These are phyloP conservation scores for Paraescarpia echinospica DNA, from an alignment of 1,140 invertebrate genomes.

Conservation along the genomic window DNA sequence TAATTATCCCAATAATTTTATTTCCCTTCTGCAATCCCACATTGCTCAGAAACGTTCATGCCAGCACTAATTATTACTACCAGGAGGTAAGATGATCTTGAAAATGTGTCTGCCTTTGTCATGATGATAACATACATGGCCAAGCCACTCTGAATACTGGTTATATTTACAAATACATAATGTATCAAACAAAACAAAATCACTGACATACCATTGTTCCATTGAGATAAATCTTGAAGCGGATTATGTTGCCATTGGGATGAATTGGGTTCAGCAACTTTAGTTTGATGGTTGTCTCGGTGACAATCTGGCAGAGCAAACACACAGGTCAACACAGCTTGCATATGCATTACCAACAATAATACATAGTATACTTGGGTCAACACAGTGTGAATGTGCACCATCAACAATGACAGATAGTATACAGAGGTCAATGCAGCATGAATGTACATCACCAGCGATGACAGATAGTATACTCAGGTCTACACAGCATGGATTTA, in stretches of 20 bases:
- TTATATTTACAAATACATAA: constrained; percentile 18
- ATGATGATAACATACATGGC: neutral
- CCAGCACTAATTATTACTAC: too few species aligned
- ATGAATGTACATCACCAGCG: neutral
- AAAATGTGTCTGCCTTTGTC: neutral
- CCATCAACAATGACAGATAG: neutral
- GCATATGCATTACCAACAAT: neutral
- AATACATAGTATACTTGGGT: neutral
- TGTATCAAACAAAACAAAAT: neutral
- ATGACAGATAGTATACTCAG: neutral
- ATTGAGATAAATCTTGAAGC: constrained; percentile 29
- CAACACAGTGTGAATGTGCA: neutral
- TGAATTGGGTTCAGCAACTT: constrained; percentile 30
- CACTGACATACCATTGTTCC: constrained; percentile 15
- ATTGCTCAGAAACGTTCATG: too few species aligned
- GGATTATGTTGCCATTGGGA: constrained; percentile 24
- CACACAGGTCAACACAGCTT: neutral
- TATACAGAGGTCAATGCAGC: neutral
- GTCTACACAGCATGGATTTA: neutral
- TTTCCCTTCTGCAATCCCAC: too few species aligned
- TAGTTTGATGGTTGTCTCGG: neutral
- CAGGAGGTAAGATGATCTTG: neutral
- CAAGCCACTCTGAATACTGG: neutral
- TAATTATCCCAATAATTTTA: too few species aligned
- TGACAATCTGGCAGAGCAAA: neutral